Evolutionary conservation across 2,797 vertebrate genomes (phyloP).

Genomic region (Buphagus erythrorhynchus): DNA sequence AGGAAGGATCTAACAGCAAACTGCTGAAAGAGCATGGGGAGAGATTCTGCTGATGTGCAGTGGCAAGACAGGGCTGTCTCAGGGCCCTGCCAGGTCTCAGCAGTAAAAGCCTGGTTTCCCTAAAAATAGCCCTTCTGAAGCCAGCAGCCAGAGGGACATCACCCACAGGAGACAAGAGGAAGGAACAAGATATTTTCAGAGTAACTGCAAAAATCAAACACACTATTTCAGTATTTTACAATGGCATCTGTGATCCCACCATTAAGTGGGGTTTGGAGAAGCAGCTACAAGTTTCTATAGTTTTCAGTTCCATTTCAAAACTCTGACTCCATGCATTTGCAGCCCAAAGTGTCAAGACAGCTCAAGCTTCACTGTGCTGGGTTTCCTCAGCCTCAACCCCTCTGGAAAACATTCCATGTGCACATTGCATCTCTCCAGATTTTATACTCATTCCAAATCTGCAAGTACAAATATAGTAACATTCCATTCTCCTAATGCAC

Average conservation of each 20-base stretch:
- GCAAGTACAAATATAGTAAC: slow-evolving; percentile 41
- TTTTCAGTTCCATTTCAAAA: neutral
- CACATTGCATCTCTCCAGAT: neutral
- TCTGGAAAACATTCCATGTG: neutral
- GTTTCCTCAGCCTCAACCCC: neutral
- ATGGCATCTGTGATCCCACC: neutral
- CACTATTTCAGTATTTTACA: neutral
- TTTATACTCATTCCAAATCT: slow-evolving; percentile 43
- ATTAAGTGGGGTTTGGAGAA: neutral
- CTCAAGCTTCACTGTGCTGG: neutral
- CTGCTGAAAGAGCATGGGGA: fast-evolving
- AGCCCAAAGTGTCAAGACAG: neutral
- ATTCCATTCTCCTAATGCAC: slow-evolving; percentile 12
- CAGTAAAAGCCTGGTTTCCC: neutral
- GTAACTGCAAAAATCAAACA: neutral
- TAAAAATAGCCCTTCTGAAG: neutral
- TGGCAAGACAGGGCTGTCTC: neutral
- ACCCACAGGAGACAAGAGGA: neutral
- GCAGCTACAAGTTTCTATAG: neutral
- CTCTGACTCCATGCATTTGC: neutral
- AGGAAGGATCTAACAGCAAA: neutral
- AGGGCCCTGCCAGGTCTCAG: neutral
- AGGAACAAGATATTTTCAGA: neutral
- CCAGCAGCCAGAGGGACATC: neutral
- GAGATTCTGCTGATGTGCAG: fast-evolving